Conservation (phyloP, 2,797 vertebrate genomes). For the Discoglossus pictus region DNA sequence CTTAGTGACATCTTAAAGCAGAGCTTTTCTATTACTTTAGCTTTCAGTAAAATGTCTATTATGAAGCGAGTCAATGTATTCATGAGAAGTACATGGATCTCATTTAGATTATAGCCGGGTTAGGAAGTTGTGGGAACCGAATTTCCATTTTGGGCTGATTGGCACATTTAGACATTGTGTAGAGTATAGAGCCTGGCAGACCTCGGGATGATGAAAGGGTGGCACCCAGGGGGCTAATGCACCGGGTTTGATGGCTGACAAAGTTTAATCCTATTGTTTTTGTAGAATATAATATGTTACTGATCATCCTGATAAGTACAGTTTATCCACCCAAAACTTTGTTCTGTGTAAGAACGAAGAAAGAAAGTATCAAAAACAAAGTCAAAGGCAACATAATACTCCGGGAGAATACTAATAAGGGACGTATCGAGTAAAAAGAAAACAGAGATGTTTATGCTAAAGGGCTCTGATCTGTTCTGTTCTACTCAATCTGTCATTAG, state of each 20-base stretch:
- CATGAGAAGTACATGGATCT: neutral
- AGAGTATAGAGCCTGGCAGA: constrained; percentile 3
- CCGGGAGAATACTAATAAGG: too few relatives aligned
- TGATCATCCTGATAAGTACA: constrained; percentile 19
- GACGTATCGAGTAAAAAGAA: too few relatives aligned
- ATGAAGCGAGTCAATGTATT: too few relatives aligned
- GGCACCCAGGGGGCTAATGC: neutral
- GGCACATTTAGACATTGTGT: neutral
- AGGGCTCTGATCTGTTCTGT: too few relatives aligned
- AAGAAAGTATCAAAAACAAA: too few relatives aligned
- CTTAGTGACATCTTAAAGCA: too few relatives aligned
- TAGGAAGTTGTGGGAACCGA: neutral
- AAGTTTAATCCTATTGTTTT: constrained; percentile 22
- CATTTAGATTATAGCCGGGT: constrained; percentile 6
- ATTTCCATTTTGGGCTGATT: neutral
- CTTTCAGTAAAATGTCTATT: too few relatives aligned
- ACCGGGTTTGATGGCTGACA: constrained; percentile 2
- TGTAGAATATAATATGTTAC: neutral
- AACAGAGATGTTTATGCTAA: too few relatives aligned
- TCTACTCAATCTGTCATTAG: too few relatives aligned
- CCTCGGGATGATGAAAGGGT: constrained; percentile 27
- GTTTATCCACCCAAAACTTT: constrained; percentile 23
- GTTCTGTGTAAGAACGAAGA: neutral
- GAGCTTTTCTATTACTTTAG: too few relatives aligned
- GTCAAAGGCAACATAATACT: too few relatives aligned